These are phyloP conservation scores for Ailurus styani DNA, from an alignment of 2,113 vertebrate species.

Conservation along the genomic window DNA sequence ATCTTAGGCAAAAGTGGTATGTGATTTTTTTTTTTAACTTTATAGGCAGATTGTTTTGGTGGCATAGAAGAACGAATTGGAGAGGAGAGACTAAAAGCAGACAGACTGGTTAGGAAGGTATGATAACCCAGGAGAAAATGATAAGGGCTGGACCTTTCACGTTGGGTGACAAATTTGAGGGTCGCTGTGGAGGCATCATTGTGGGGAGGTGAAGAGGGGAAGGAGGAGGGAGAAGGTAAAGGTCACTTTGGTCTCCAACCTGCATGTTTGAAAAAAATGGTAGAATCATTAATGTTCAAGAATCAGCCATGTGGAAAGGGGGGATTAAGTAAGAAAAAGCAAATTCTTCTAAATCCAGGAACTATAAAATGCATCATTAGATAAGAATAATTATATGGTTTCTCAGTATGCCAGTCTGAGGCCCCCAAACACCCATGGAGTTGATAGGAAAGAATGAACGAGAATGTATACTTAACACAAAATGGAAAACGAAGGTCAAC, in stretches of 20 bases:
- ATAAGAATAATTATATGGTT: not conserved
- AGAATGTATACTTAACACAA: not conserved
- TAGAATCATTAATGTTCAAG: constrained; percentile 13
- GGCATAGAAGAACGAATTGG: not conserved
- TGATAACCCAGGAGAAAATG: not conserved
- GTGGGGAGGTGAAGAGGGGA: fast-evolving
- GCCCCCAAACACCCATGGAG: not conserved
- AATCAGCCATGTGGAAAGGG: constrained; percentile 42
- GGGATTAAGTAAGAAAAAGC: constrained; percentile 24
- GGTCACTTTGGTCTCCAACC: not conserved
- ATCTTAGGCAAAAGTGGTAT: not conserved
- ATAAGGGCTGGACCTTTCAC: too few relatives aligned
- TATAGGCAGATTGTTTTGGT: not conserved
- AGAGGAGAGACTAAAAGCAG: not conserved
- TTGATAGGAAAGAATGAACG: not conserved
- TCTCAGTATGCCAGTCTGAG: not conserved
- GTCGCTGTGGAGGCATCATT: not conserved
- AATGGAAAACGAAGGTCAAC: not conserved
- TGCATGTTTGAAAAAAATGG: constrained; percentile 21
- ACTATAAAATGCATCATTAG: constrained; percentile 53
- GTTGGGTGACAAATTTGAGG: not conserved
- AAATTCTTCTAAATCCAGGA: constrained; percentile 53
- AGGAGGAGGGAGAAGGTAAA: not conserved
- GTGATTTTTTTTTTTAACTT: not conserved
- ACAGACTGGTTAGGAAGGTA: not conserved